Conservation (phyloP, 2,113 vertebrate genomes). For the Siphamia tubifer region DNA sequence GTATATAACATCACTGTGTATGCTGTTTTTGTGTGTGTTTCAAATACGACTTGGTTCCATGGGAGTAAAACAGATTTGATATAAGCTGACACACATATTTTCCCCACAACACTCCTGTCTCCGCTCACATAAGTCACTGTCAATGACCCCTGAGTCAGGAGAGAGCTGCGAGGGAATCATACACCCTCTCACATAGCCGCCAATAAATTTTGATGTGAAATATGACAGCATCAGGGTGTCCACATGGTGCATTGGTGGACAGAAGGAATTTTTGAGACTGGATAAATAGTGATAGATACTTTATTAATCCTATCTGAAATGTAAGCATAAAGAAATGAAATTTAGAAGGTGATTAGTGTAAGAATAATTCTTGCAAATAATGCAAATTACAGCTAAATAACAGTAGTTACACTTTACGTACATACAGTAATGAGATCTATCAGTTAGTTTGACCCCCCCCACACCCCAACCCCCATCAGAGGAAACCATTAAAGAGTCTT, state of each 20-base stretch:
- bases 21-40: slow-evolving; percentile 14
- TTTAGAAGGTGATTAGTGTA: too few species aligned
- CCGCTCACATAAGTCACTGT: slow-evolving; percentile 61
- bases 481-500: too few species aligned
- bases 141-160: slow-evolving; percentile 63
- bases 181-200: slow-evolving; percentile 34
- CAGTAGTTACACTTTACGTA: too few species aligned
- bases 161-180: slow-evolving; percentile 59
- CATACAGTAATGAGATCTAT: too few species aligned
- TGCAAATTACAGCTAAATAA: too few species aligned
- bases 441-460: too few species aligned
- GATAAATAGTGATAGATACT: too few species aligned
- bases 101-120: slow-evolving; percentile 54
- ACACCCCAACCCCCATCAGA: too few species aligned
- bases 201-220: slow-evolving; percentile 62
- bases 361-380: too few species aligned
- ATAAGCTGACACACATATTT: slow-evolving; percentile 59
- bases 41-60: not conserved
- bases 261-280: not conserved
- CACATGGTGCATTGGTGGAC: slow-evolving; percentile 15
- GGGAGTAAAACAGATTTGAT: slow-evolving; percentile 24
- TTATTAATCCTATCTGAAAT: too few species aligned
- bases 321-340: too few species aligned
- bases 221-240: slow-evolving; percentile 34
- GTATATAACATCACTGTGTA: slow-evolving; percentile 4